Evolutionary conservation across 1,140 invertebrate genomes (phyloP).

Genomic region (Drosophila kikkawai): DNA sequence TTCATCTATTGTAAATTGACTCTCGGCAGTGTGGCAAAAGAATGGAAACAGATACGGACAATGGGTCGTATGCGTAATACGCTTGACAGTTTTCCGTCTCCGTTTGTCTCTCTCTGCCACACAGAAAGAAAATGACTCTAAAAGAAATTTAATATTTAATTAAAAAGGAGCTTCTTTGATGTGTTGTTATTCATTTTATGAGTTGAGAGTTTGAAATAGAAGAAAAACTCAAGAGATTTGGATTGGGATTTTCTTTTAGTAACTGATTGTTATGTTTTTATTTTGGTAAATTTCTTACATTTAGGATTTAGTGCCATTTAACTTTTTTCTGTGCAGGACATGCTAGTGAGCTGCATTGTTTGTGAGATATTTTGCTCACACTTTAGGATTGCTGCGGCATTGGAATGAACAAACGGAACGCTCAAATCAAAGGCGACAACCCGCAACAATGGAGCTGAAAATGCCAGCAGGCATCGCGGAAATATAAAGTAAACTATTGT

Average conservation of each 20-base stretch:
- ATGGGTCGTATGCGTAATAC: slow-evolving; percentile 59
- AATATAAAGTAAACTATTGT: slow-evolving; percentile 53
- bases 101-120: slow-evolving; percentile 2
- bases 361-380: slow-evolving; percentile 26
- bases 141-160: not conserved
- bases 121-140: slow-evolving; percentile 2
- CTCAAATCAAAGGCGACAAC: slow-evolving; percentile 51
- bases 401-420: slow-evolving; percentile 39
- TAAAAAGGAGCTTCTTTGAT: not conserved
- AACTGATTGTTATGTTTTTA: too few species aligned
- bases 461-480: slow-evolving; percentile 40
- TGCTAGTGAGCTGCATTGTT: slow-evolving; percentile 38
- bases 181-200: not conserved
- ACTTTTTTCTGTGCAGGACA: slow-evolving; percentile 1
- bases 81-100: slow-evolving; percentile 24
- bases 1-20: slow-evolving; percentile 62
- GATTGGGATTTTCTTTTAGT: not conserved
- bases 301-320: not conserved
- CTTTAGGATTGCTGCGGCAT: not conserved
- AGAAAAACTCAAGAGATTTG: not conserved
- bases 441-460: slow-evolving; percentile 38
- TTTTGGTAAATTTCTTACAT: not conserved
- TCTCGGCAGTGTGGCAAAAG: slow-evolving; percentile 23
- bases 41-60: slow-evolving; percentile 30
- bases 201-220: not conserved